A percentile compares a stretch with the other conserved stretches of the same genome.
phyloP scores from a whole-genome alignment of 2,888 invertebrate genomes.

The Eurois occulta region DNA sequence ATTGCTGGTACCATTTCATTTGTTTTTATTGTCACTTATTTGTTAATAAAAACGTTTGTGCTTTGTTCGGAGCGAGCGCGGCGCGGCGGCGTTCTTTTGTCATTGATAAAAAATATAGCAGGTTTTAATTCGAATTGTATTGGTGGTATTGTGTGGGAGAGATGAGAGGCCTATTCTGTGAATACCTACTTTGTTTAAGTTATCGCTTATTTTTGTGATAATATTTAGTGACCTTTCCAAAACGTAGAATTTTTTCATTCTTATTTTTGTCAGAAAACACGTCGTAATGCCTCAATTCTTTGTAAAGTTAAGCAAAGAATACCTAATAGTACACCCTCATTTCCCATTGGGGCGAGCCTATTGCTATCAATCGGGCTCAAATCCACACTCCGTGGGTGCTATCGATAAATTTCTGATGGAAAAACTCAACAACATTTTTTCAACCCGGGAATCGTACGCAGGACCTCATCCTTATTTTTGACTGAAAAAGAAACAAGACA shows the following conservation, averaged over 20 bases:
- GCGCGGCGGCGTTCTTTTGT: slow-evolving; percentile 53
- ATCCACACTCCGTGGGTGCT: not conserved
- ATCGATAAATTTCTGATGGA: not conserved
- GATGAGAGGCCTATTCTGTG: slow-evolving; percentile 10
- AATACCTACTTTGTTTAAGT: not conserved
- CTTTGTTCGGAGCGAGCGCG: slow-evolving; percentile 53
- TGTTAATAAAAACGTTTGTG: slow-evolving; percentile 66
- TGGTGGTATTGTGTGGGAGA: slow-evolving; percentile 30
- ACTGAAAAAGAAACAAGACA: not conserved
- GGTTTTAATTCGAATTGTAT: slow-evolving; percentile 33
- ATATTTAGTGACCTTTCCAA: not conserved
- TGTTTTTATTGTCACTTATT: slow-evolving; percentile 67
- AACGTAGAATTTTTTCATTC: not conserved
- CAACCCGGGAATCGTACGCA: not conserved
- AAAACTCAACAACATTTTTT: not conserved
- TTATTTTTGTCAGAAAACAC: not conserved
- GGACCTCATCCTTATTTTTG: not conserved
- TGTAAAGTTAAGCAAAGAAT: not conserved
- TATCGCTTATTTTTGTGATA: not conserved
- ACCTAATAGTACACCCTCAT: not conserved
- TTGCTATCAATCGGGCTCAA: not conserved
- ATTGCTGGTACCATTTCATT: slow-evolving; percentile 71
- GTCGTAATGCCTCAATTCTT: not conserved
- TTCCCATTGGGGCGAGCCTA: not conserved
- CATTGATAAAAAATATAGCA: slow-evolving; percentile 40